Evolutionary conservation across 2,113 vertebrate species (phyloP), one percentile per base, ranked within the genome.

Genomic region (Hipposideros armiger): DNA sequence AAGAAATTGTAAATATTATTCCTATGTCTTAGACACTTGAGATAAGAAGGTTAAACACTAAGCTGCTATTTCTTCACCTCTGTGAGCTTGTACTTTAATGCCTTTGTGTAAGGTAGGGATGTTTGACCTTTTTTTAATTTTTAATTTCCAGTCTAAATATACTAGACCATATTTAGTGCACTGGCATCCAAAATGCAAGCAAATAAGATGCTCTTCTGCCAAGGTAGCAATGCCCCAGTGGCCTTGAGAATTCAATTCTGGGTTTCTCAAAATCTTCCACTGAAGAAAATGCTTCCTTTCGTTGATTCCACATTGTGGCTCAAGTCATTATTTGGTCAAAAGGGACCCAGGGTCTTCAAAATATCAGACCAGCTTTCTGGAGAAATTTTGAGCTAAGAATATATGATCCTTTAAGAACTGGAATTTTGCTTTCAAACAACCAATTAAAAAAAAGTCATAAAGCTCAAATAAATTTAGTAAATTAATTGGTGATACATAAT

Each of bases 401-500:
- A 77, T 74, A 42, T 96, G 77, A 83, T 97, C 62, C 50, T 26
- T 66, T 67, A 42, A 87, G 97, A 98, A 98, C 97, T 97, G 87
- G 87, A 97, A 97, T 94, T 98, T 98, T 98, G 92, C 97, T 97
- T 97, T 97, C 96, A 97, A 98, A 97, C 97, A 98, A 96, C 98
- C 97, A 98, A 96, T 98, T 50, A 50, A 97, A 97, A 90, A 86
- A 98, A 96, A 96, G 96, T 93, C 95, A 97, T 76, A 97, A 97
- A 98, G 94, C 84, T 94, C 95, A 95, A 96, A 95, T 98, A 90
- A 97, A 96, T 98, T 98, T 90, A 93, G 87, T 87, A 97, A 97
- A 98, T 98, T 98, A 98, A 98, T 98, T 98, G 96, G 90, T 94
- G 69, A 81, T 95, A 98, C 66, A 95, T 96, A 97, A 98, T 98